Conservation (phyloP, 2,888 invertebrate species). For the Tenodera sinensis region DNA sequence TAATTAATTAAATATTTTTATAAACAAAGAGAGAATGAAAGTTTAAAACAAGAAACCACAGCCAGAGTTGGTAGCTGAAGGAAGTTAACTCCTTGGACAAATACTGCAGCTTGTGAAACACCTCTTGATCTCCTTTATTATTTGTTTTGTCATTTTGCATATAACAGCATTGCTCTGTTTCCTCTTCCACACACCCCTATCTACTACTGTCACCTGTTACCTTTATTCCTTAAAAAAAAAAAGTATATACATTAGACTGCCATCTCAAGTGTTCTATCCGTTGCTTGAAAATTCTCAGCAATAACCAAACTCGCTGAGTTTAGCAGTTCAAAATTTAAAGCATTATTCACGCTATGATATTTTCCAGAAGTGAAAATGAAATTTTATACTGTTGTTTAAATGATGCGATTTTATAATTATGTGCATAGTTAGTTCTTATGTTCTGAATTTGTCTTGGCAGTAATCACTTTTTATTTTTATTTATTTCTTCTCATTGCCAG, state of each 20-base stretch:
- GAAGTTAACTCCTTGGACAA: neutral
- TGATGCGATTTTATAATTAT: too few species aligned
- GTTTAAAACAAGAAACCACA: neutral
- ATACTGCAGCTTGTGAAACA: slow-evolving; percentile 1
- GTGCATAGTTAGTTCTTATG: too few species aligned
- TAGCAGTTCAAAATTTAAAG: too few species aligned
- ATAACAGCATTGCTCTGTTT: slow-evolving; percentile 6
- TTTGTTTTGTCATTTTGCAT: neutral
- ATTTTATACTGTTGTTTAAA: too few species aligned
- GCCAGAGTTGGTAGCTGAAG: neutral
- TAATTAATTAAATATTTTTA: too few species aligned
- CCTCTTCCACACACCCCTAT: neutral
- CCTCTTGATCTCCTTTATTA: slow-evolving; percentile 9
- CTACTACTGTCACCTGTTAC: neutral
- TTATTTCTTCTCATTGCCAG: too few species aligned
- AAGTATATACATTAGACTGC: neutral
- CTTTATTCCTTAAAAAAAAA: neutral
- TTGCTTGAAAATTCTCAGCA: too few species aligned
- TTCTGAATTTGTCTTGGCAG: too few species aligned
- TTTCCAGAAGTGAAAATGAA: too few species aligned
- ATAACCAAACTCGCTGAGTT: too few species aligned
- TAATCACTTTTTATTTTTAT: too few species aligned
- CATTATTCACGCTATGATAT: too few species aligned
- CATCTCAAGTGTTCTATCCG: neutral
- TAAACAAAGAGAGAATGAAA: neutral